Base-by-base conservation (phyloP, 2,113 vertebrate genomes). In the Colistium nudipinnis region DNA sequence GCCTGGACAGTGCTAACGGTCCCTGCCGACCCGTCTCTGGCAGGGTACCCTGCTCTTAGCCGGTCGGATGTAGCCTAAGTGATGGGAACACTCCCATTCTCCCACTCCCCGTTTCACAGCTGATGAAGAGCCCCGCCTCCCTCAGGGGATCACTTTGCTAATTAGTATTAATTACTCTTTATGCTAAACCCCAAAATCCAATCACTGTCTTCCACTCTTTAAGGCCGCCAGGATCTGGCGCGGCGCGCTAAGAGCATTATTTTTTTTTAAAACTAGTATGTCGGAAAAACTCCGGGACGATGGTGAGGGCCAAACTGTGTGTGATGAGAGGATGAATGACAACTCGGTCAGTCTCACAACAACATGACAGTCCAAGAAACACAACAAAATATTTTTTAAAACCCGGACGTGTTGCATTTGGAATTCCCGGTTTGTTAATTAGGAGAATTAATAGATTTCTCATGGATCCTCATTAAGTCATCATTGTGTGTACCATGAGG, bases 91-190 rank as follows among this genome's bases (percentile, higher is more conserved):
- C 63, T 51, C n/a, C n/a, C n/a, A n/a, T n/a, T n/a, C n/a, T n/a
- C n/a, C n/a, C n/a, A n/a, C 54, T 67, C 55, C 68, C 74, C 53
- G 36, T 71, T 82, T 77, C 59, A 78, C 76, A 80, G 78, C 67
- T 71, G 59, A 85, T 35, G 74, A 54, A 82, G 68, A 67, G 77
- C 74, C 71, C 70, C 61, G 19, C 54, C 78, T 78, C 76, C 82
- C 83, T 82, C 71, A 11, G 33, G 86, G 83, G 70, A 82, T 74
- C 69, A 9, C 76, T 78, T 69, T 48, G 85, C 87, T 94, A 92
- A 92, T 93, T 92, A 88, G 78, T 90, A 88, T 90, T 91, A 92
- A 91, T 93, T 91, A 93, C 90, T 87, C 88, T 87, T 89, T 88
- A 92, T 90, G 66, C 78, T 80, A 81, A 74, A 81, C 76, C 83